Conservation (phyloP, 2,113 vertebrate genomes). For the Psittacara wagleri region DNA sequence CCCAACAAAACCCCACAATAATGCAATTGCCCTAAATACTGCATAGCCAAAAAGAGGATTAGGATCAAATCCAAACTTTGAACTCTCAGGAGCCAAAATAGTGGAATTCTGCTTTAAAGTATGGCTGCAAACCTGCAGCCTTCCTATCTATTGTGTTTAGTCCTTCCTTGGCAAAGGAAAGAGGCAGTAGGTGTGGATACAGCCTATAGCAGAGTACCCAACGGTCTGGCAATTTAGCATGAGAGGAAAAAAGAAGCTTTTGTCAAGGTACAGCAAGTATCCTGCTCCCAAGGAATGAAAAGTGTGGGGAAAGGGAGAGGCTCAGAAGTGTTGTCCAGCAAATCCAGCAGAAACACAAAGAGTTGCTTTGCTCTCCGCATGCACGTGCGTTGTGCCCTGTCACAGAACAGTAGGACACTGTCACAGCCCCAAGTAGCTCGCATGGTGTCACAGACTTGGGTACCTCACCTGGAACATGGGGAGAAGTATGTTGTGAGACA, state of each 20-base stretch:
- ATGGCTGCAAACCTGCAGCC: not conserved
- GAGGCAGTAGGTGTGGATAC: not conserved
- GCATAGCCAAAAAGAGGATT: not conserved
- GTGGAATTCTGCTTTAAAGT: not conserved
- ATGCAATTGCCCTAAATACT: not conserved
- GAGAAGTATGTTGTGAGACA: not conserved
- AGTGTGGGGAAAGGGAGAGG: not conserved
- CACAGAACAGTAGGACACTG: not conserved
- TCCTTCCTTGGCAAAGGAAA: not conserved
- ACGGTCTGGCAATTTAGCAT: not conserved
- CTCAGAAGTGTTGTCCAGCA: not conserved
- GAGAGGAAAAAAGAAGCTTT: not conserved
- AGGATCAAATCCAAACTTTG: not conserved
- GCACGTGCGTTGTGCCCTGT: fast-evolving
- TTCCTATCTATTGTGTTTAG: not conserved
- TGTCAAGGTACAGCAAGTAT: not conserved
- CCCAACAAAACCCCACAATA: not conserved
- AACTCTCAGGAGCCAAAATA: not conserved
- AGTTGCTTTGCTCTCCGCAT: not conserved
- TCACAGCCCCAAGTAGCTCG: not conserved
- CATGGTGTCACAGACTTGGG: not conserved
- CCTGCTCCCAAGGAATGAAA: not conserved
- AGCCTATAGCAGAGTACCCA: not conserved
- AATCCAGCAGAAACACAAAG: not conserved
- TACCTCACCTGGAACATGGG: not conserved